phyloP scores from a whole-genome alignment of 2,888 invertebrate species.

The Eupithecia subumbrata region DNA sequence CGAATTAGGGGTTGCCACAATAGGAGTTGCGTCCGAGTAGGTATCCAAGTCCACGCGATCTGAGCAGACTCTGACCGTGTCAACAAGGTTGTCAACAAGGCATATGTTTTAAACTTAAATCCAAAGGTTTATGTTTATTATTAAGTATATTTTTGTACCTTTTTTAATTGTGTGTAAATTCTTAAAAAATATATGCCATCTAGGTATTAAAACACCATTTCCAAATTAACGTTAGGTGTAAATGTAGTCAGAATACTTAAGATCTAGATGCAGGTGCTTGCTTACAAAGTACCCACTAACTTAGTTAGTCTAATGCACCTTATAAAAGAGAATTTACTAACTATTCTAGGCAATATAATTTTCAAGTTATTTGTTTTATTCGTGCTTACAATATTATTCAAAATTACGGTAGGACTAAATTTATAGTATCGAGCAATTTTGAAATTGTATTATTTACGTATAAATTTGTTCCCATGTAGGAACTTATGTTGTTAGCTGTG shows the following conservation, averaged over 20 bases:
- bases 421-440: not conserved
- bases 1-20: no score
- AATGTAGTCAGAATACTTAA: constrained; percentile 40
- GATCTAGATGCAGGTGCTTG: constrained; percentile 48
- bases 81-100: no score
- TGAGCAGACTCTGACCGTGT: no score
- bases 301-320: constrained; percentile 42
- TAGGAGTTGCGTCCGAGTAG: no score
- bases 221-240: constrained; percentile 32
- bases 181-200: no score
- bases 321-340: constrained; percentile 39
- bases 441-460: not conserved
- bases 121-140: no score
- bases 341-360: constrained; percentile 22
- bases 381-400: not conserved
- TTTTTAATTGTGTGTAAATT: no score
- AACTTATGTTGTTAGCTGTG: no score
- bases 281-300: constrained; percentile 44
- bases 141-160: no score
- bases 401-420: not conserved
- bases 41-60: no score
- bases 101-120: no score
- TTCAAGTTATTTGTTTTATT: not conserved
- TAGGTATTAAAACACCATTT: not conserved
- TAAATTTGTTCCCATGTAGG: no score